Evolutionary conservation across 2,113 vertebrate genomes (phyloP).

Genomic region (Calyptommatus sinebrachiatus): DNA sequence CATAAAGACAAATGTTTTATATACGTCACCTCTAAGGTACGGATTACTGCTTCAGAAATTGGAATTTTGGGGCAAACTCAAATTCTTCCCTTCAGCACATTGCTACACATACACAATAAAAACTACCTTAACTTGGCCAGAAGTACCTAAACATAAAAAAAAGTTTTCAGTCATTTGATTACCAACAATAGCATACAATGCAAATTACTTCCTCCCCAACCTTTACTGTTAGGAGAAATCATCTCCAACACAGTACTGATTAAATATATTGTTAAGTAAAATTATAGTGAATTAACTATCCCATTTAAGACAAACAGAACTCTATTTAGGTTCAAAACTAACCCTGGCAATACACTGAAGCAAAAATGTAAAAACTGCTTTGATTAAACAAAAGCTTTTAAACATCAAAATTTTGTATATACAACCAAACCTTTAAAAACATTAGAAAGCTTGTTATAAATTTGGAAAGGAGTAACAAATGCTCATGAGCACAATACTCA

Average conservation of each 20-base stretch:
- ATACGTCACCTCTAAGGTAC: neutral
- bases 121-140: neutral
- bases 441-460: neutral
- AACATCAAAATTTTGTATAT: neutral
- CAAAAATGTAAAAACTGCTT: conserved; percentile 12
- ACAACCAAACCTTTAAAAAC: neutral
- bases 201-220: conserved; percentile 56
- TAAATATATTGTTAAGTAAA: conserved; percentile 30
- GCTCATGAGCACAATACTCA: neutral
- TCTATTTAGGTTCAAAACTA: conserved; percentile 23
- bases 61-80: neutral
- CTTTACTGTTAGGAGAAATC: conserved; percentile 52
- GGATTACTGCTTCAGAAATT: too few species aligned
- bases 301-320: conserved; percentile 30
- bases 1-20: neutral
- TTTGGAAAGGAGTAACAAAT: neutral
- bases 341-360: conserved; percentile 29
- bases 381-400: neutral
- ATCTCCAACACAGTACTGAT: conserved; percentile 37
- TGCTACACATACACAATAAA: neutral
- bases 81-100: too few species aligned
- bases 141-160: neutral
- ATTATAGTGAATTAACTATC: conserved; percentile 8
- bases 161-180: conserved; percentile 58
- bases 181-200: conserved; percentile 30